Conservation (phyloP, 2,888 invertebrate genomes). For the Busseola fusca region DNA sequence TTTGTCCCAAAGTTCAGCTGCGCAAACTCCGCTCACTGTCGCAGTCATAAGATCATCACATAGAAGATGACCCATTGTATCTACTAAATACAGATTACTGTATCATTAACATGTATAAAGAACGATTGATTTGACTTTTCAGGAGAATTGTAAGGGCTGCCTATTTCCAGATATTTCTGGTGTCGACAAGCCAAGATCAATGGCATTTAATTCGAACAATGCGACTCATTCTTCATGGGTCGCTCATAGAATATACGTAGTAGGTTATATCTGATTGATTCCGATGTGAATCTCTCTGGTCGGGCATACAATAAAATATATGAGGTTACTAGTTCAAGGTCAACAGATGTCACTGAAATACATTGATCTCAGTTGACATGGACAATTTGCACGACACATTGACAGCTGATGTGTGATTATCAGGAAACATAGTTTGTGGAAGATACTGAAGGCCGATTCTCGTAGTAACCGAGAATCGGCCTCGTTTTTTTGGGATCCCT, state of each 20-base stretch:
- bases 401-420: slow-evolving; percentile 15
- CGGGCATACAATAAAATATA: slow-evolving; percentile 1
- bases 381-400: slow-evolving; percentile 30
- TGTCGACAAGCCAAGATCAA: background rate
- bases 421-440: slow-evolving; percentile 6
- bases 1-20: too few relatives aligned
- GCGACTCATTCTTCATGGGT: background rate
- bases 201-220: background rate
- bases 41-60: too few relatives aligned
- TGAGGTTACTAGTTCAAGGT: slow-evolving; percentile 27
- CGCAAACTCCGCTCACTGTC: too few relatives aligned
- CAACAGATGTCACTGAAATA: slow-evolving; percentile 25
- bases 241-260: background rate
- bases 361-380: slow-evolving; percentile 44
- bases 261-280: background rate
- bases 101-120: background rate
- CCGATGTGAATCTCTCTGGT: background rate
- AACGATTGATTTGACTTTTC: background rate
- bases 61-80: too few relatives aligned
- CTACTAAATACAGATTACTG: background rate
- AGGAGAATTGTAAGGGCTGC: too few relatives aligned
- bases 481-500: too few relatives aligned
- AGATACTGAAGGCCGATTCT: background rate
- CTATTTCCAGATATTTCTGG: background rate
- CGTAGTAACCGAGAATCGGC: too few relatives aligned